Conservation (phyloP, 1,140 invertebrate genomes). For the Phymastichus coffea region DNA sequence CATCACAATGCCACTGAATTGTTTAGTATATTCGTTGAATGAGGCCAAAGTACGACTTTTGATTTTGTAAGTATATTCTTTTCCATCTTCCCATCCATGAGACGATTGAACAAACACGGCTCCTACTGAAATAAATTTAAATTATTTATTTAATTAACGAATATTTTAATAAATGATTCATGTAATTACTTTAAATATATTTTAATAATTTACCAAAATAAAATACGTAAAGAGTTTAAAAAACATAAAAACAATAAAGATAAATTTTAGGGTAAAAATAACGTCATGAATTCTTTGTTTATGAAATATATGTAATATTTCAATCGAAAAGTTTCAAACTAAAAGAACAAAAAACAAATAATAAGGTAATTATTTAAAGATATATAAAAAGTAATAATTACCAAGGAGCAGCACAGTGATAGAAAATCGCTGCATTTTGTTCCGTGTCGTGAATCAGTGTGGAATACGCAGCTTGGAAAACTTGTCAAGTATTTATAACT, state of each 20-base stretch:
- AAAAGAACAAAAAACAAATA: no score
- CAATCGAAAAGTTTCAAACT: no score
- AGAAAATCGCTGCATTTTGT: constrained; percentile 35
- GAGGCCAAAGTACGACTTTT: constrained; percentile 60
- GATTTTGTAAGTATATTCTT: constrained; percentile 64
- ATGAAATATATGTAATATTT: no score
- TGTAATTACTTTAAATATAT: no score
- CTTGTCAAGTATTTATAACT: constrained; percentile 26
- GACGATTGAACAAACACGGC: constrained; percentile 18
- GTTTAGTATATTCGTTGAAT: constrained; percentile 56
- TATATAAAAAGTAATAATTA: no score
- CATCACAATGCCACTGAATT: constrained; percentile 56
- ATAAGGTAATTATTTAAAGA: no score
- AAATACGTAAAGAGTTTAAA: no score
- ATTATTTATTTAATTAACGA: constrained; percentile 14
- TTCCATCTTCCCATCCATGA: constrained; percentile 59
- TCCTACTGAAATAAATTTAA: constrained; percentile 27
- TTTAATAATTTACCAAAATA: no score
- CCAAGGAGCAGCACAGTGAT: constrained; percentile 36
- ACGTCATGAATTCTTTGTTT: no score
- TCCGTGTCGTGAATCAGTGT: not conserved
- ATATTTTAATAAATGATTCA: not conserved
- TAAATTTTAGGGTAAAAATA: no score
- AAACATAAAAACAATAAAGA: no score
- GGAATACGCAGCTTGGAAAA: constrained; percentile 25